phyloP scores from a whole-genome alignment of 2,797 vertebrate species.

The Micromesistius poutassou region DNA sequence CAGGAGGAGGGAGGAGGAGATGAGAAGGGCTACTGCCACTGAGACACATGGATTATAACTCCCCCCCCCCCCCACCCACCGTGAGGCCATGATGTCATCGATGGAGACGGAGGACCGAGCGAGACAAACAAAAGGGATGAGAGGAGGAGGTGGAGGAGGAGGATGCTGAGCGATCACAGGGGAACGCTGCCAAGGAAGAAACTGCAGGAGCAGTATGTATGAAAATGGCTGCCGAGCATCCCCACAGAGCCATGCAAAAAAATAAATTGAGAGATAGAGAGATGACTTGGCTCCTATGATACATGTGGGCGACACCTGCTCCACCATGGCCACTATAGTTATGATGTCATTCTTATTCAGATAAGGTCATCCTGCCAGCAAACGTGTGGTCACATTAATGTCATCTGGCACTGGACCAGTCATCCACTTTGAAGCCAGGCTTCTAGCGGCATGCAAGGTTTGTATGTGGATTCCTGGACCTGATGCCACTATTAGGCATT shows the following conservation, averaged over 20 bases:
- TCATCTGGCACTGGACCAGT: slow-evolving; percentile 36
- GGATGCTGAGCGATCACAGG: slow-evolving; percentile 17
- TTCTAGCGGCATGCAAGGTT: slow-evolving; percentile 29
- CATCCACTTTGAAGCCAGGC: slow-evolving; percentile 24
- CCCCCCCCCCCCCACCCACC: slow-evolving; percentile 49
- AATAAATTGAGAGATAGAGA: neutral
- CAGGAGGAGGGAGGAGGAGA: slow-evolving; percentile 12
- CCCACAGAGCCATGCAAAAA: slow-evolving; percentile 4
- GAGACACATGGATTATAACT: slow-evolving; percentile 53
- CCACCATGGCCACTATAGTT: neutral
- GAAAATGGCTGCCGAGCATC: slow-evolving; percentile 44
- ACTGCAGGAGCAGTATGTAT: slow-evolving; percentile 33
- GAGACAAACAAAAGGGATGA: slow-evolving; percentile 50
- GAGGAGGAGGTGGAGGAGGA: slow-evolving; percentile 27
- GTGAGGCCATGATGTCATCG: slow-evolving; percentile 60
- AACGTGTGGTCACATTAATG: slow-evolving; percentile 48
- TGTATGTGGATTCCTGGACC: neutral
- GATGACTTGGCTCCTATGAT: neutral
- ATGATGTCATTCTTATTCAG: slow-evolving; percentile 10
- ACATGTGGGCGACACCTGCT: neutral
- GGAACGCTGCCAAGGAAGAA: slow-evolving; percentile 40
- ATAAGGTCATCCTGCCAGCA: slow-evolving; percentile 20
- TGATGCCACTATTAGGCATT: neutral
- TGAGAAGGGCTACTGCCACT: slow-evolving; percentile 34
- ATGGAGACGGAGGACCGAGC: slow-evolving; percentile 26